A percentile compares a stretch with the other conserved stretches of the same genome.
phyloP scores from a whole-genome alignment of 64 coral and sea anemone genomes.

The Trachythela sp. region DNA sequence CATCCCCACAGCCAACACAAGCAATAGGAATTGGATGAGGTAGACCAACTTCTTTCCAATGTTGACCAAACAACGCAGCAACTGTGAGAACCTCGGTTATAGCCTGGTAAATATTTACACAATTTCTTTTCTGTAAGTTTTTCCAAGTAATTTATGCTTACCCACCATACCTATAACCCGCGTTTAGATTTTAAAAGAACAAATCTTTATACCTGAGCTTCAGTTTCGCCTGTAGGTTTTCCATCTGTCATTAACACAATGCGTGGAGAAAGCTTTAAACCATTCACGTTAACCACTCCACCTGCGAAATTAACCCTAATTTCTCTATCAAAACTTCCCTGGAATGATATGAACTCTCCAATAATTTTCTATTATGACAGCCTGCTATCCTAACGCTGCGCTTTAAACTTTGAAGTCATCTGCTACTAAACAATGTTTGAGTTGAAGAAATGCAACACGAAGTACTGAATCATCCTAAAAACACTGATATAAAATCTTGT shows the following conservation, averaged over 20 bases:
- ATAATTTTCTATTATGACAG: no score
- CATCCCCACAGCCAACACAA: conserved; percentile 66
- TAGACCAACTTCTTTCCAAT: conserved; percentile 61
- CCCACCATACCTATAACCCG: background rate
- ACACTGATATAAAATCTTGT: no score
- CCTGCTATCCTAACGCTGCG: no score
- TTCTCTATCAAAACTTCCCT: background rate
- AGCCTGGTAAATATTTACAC: conserved; percentile 29
- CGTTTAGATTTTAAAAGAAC: background rate
- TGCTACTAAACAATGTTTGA: background rate
- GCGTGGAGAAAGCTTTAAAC: conserved; percentile 60
- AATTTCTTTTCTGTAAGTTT: no score
- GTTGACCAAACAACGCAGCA: conserved; percentile 63
- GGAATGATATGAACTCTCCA: no score
- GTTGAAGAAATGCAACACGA: no score
- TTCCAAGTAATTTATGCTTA: background rate
- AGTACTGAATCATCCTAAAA: no score
- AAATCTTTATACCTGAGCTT: conserved; percentile 20
- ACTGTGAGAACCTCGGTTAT: conserved; percentile 54
- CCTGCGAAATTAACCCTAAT: conserved; percentile 6
- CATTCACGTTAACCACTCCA: conserved; percentile 66
- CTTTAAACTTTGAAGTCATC: no score
- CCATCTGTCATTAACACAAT: conserved; percentile 76
- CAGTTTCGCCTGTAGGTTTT: conserved; percentile 51
- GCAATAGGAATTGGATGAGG: conserved; percentile 67